A percentile compares a stretch with the other conserved stretches of the same genome.
phyloP scores from a whole-genome alignment of 2,113 vertebrate genomes.

The Seriola aureovittata region DNA sequence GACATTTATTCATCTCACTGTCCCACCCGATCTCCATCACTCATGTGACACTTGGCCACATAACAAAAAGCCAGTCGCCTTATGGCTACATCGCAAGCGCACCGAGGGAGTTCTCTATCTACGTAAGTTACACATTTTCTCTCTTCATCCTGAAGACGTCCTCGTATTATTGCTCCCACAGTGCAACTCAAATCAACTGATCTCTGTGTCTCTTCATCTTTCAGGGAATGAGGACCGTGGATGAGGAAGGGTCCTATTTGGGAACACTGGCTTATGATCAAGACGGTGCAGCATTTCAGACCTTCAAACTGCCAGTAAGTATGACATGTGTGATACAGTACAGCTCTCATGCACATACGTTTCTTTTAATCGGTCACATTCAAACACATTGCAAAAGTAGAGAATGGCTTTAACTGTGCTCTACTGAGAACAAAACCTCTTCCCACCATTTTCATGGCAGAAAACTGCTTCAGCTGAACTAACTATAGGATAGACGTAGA shows the following conservation, averaged over 20 bases:
- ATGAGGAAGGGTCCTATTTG: not conserved
- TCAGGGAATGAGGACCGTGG: not conserved
- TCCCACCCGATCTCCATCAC: constrained; percentile 1
- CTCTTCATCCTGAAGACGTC: not conserved
- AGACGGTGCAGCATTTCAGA: not conserved
- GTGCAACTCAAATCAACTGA: not conserved
- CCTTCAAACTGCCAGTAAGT: not conserved
- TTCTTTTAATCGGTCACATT: too few relatives aligned
- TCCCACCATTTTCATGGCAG: not conserved
- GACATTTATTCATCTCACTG: not conserved
- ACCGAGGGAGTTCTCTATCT: not conserved
- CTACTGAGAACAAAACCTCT: too few relatives aligned
- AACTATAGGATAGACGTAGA: too few relatives aligned
- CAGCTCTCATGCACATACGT: not conserved
- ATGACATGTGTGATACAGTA: not conserved
- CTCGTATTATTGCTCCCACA: not conserved
- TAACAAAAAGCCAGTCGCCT: not conserved
- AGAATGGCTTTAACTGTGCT: too few relatives aligned
- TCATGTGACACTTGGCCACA: not conserved
- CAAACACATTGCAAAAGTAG: too few relatives aligned
- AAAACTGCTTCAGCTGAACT: not conserved
- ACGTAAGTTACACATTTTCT: not conserved
- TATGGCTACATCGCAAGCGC: not conserved
- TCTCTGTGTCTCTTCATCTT: not conserved
- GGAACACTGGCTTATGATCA: not conserved